Conservation (phyloP, 2,113 vertebrate genomes). For the Peromyscus maniculatus region DNA sequence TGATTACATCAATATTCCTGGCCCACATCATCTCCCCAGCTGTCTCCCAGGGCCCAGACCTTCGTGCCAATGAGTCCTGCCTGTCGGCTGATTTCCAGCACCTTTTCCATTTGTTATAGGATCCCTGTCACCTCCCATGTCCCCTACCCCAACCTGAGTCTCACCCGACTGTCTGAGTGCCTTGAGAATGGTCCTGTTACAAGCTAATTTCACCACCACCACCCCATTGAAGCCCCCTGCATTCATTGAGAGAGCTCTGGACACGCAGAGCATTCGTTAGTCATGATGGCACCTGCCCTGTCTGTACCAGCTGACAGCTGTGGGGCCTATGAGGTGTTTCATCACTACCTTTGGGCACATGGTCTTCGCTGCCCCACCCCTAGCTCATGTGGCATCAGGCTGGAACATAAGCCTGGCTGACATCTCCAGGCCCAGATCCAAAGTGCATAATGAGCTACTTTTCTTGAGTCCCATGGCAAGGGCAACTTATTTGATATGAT, state of each 20-base stretch:
- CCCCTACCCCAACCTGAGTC: background rate
- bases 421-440: background rate
- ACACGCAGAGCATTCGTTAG: background rate
- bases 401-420: background rate
- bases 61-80: constrained; percentile 13
- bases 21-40: background rate
- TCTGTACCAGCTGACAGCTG: background rate
- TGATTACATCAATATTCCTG: constrained; percentile 75
- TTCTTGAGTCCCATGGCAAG: background rate
- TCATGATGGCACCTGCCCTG: background rate
- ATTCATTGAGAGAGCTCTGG: background rate
- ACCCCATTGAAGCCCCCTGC: background rate
- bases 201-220: background rate
- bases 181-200: background rate
- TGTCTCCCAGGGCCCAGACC: background rate
- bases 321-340: background rate
- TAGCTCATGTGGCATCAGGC: background rate
- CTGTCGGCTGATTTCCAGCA: background rate
- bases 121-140: background rate
- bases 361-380: background rate
- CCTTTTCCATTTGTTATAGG: background rate
- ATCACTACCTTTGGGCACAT: background rate
- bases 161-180: background rate
- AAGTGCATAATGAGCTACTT: background rate
- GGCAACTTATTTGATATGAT: background rate